Conservation (phyloP, 2,797 vertebrate species). For the Carcharodon carcharias region DNA sequence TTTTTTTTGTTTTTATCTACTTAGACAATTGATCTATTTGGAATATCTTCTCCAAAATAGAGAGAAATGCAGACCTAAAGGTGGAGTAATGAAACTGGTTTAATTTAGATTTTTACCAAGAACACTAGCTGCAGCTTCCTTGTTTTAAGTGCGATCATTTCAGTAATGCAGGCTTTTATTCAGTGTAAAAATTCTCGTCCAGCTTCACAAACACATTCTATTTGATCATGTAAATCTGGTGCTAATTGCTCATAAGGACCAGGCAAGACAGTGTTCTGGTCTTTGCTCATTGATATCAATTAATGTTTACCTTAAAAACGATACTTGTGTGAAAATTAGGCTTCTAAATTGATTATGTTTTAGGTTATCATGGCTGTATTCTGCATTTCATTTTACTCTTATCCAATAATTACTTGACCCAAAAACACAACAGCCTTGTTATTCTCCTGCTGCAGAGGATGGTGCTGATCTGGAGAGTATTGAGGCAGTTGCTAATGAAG, state of each 20-base stretch:
- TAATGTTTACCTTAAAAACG: neutral
- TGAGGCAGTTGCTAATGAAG: constrained; percentile 85
- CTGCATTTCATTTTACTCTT: neutral
- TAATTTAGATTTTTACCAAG: neutral
- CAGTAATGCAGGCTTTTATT: neutral
- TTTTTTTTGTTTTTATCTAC: too few species aligned
- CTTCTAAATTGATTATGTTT: neutral
- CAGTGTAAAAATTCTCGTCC: neutral
- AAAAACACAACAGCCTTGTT: neutral
- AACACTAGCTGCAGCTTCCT: neutral
- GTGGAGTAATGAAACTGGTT: neutral
- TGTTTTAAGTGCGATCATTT: neutral
- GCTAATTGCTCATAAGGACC: neutral
- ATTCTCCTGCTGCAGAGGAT: constrained; percentile 66
- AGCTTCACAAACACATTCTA: neutral
- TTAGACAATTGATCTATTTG: neutral
- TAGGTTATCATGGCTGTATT: neutral
- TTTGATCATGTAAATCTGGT: neutral
- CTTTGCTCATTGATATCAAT: neutral
- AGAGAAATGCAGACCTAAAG: neutral
- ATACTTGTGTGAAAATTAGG: neutral
- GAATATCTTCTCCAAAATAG: neutral
- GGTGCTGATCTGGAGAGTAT: constrained; percentile 89
- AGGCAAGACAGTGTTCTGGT: neutral
- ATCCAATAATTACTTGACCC: neutral